These are phyloP conservation scores for Nymphalis polychloros DNA, from an alignment of 2,888 invertebrate genomes.

Conservation along the genomic window DNA sequence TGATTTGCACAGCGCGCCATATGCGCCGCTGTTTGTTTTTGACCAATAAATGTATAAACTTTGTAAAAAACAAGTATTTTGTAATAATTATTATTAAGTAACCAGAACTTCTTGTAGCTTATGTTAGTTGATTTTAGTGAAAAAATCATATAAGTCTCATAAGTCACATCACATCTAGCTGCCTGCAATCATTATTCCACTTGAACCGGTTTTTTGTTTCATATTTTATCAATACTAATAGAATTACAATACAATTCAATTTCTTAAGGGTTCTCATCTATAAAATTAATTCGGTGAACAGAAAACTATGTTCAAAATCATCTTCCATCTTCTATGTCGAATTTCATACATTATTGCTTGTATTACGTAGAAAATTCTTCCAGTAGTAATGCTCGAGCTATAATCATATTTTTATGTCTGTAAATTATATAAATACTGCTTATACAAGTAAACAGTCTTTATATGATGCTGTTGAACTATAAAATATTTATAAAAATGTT, in stretches of 20 bases:
- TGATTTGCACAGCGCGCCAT: conserved; percentile 1
- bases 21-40: conserved; percentile 40
- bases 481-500: conserved; percentile 6
- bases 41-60: conserved; percentile 61
- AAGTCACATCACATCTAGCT: conserved; percentile 35
- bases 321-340: too few species aligned
- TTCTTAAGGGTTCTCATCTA: neutral
- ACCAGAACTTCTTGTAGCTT: conserved; percentile 56
- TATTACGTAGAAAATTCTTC: neutral
- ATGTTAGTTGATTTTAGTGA: conserved; percentile 55
- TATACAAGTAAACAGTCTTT: neutral
- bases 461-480: conserved; percentile 3
- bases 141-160: conserved; percentile 52
- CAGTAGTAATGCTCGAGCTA: neutral
- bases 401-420: conserved; percentile 6
- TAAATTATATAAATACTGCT: neutral
- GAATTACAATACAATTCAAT: neutral
- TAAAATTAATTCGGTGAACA: neutral
- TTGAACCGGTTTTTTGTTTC: neutral
- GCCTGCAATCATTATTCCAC: neutral
- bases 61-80: conserved; percentile 64
- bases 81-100: conserved; percentile 55
- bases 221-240: neutral
- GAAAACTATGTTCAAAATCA: neutral
- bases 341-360: neutral